These are phyloP conservation scores for Neoniphon sammara DNA, from an alignment of 2,797 vertebrate genomes.

Conservation along the genomic window DNA sequence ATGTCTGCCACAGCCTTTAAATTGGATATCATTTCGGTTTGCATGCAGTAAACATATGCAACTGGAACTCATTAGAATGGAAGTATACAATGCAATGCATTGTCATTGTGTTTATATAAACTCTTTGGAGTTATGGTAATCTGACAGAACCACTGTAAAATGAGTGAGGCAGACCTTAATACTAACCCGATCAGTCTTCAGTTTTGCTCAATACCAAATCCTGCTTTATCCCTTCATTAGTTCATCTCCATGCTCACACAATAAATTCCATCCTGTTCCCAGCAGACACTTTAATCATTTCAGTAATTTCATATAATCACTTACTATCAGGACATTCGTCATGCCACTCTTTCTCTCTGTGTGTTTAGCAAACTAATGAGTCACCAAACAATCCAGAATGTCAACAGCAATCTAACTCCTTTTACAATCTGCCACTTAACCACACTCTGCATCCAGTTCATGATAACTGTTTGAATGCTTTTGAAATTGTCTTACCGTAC, in stretches of 20 bases:
- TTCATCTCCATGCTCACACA: constrained; percentile 5
- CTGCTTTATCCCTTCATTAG: background rate
- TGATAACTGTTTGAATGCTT: constrained; percentile 68
- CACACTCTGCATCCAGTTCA: constrained; percentile 51
- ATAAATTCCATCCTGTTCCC: background rate
- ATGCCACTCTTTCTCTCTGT: constrained; percentile 39
- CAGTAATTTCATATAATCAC: background rate
- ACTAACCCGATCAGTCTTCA: background rate
- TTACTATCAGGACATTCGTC: constrained; percentile 19
- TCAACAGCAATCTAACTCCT: constrained; percentile 56
- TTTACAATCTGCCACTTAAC: constrained; percentile 56
- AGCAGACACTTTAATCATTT: too few species aligned
- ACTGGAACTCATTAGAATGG: too few species aligned
- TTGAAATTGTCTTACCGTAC: constrained; percentile 67
- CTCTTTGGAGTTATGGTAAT: too few species aligned
- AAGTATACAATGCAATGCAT: too few species aligned
- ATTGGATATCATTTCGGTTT: too few species aligned
- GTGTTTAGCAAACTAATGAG: constrained; percentile 62
- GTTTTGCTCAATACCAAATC: background rate
- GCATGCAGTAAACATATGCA: too few species aligned
- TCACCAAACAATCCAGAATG: constrained; percentile 59
- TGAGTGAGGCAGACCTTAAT: too few species aligned
- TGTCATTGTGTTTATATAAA: too few species aligned
- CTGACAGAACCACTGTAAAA: too few species aligned
- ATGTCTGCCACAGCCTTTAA: too few species aligned